phyloP scores from a whole-genome alignment of 1,140 invertebrate genomes.

The Drosophila miranda region DNA sequence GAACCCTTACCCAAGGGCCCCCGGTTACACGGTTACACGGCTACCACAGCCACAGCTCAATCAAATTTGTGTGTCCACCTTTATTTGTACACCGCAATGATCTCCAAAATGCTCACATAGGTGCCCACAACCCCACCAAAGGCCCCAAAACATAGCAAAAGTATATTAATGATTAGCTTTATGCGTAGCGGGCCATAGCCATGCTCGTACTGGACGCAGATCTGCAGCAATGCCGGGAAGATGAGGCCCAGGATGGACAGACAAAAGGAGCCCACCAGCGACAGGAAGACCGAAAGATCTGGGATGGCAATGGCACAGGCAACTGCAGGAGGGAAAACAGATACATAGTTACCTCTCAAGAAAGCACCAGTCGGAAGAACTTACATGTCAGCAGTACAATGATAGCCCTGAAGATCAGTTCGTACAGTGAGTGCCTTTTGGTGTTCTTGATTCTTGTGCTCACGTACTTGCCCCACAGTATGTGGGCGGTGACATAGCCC shows the following conservation, averaged over 20 bases:
- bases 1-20: no score
- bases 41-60: neutral
- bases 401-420: slow-evolving; percentile 85
- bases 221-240: slow-evolving; percentile 92
- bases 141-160: slow-evolving; percentile 86
- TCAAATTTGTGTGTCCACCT: neutral
- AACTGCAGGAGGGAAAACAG: slow-evolving; percentile 83
- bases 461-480: slow-evolving; percentile 91
- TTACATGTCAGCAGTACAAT: slow-evolving; percentile 89
- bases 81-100: slow-evolving; percentile 82
- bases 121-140: slow-evolving; percentile 88
- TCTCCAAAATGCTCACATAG: slow-evolving; percentile 86
- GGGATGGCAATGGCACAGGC: slow-evolving; percentile 92
- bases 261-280: slow-evolving; percentile 93
- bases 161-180: slow-evolving; percentile 84
- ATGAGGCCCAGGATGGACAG: slow-evolving; percentile 95
- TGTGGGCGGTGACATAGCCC: slow-evolving; percentile 95
- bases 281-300: slow-evolving; percentile 95
- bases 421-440: slow-evolving; percentile 83
- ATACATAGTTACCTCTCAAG: no score
- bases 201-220: slow-evolving; percentile 65
- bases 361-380: slow-evolving; percentile 30
- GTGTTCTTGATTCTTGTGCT: slow-evolving; percentile 83
- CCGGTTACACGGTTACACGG: no score
- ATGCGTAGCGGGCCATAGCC: slow-evolving; percentile 82